Evolutionary conservation across 1,140 invertebrate species (phyloP).

Genomic region (Trichogramma pretiosum): DNA sequence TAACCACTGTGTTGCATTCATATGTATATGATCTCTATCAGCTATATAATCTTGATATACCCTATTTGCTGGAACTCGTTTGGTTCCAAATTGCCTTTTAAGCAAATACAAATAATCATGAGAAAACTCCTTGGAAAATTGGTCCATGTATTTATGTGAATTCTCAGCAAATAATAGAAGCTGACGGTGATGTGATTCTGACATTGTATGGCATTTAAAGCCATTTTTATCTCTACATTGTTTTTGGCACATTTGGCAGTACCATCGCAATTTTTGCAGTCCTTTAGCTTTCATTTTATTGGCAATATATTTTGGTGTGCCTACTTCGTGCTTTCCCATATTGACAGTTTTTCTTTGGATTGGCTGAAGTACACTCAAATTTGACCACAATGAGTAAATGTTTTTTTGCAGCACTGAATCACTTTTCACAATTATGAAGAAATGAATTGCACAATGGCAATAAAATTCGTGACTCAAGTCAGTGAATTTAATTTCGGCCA

Average conservation of each 20-base stretch:
- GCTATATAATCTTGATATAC: constrained; percentile 98
- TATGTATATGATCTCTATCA: constrained; percentile 88
- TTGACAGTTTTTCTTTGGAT: no score
- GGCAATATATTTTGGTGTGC: constrained; percentile 95
- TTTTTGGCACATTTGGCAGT: constrained; percentile 99
- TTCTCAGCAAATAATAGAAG: constrained; percentile 93
- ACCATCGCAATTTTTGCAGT: constrained; percentile 97
- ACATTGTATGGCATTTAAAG: constrained; percentile 98
- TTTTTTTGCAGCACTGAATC: no score
- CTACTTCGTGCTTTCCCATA: constrained; percentile 81
- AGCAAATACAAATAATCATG: constrained; percentile 79
- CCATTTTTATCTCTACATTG: constrained; percentile 99
- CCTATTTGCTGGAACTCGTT: constrained; percentile 89
- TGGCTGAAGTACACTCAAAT: no score
- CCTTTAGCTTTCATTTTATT: constrained; percentile 99
- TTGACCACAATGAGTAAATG: no score
- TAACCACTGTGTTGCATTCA: constrained; percentile 97
- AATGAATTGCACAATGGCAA: no score
- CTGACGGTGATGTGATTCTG: constrained; percentile 96
- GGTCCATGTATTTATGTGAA: constrained; percentile 80
- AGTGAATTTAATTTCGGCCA: no score
- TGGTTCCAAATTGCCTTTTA: constrained; percentile 81
- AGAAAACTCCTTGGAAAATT: constrained; percentile 84
- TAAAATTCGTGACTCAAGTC: no score
- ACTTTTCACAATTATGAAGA: no score